phyloP scores from a whole-genome alignment of 2,113 vertebrate genomes.

The Phalacrocorax aristotelis region DNA sequence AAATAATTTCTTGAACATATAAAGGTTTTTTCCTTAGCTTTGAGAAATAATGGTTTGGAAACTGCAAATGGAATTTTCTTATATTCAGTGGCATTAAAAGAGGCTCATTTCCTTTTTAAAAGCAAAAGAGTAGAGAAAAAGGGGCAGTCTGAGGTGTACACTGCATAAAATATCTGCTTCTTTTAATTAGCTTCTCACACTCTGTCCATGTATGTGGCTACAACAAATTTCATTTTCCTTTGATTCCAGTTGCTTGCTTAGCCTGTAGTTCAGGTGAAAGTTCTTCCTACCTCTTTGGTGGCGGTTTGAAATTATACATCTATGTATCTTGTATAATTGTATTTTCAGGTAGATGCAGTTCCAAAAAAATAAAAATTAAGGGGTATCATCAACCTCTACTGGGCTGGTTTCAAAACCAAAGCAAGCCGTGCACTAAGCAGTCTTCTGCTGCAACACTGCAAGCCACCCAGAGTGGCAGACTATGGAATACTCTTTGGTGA shows the following conservation, averaged over 20 bases:
- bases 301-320: not conserved
- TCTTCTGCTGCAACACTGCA: not conserved
- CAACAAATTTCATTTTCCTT: not conserved
- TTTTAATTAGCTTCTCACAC: not conserved
- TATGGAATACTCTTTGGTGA: not conserved
- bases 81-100: not conserved
- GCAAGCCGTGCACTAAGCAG: not conserved
- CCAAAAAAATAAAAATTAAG: not conserved
- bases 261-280: not conserved
- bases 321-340: not conserved
- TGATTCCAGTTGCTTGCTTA: not conserved
- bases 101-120: not conserved
- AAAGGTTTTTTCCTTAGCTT: not conserved
- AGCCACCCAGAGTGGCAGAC: not conserved
- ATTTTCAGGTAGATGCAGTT: not conserved
- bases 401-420: not conserved
- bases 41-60: not conserved
- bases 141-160: not conserved
- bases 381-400: not conserved
- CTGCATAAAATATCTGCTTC: not conserved
- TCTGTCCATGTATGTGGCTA: fast-evolving
- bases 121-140: not conserved
- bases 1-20: not conserved
- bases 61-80: not conserved
- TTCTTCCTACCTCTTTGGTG: not conserved